Evolutionary conservation across 2,113 vertebrate species (phyloP).

Genomic region (Donacobius atricapilla): DNA sequence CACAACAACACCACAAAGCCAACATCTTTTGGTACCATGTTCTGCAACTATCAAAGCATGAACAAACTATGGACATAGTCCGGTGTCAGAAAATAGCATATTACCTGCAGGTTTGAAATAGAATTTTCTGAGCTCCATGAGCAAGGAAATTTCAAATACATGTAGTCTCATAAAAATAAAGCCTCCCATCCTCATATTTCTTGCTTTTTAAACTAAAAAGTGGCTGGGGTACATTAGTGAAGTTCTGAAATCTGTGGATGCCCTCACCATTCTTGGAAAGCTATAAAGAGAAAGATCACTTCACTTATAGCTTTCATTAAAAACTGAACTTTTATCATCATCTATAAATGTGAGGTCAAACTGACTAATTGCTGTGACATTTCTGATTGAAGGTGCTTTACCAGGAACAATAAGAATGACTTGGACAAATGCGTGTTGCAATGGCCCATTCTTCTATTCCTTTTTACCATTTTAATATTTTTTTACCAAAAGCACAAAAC

Average conservation of each 20-base stretch:
- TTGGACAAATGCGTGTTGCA: background rate
- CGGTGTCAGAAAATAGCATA: background rate
- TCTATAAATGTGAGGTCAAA: background rate
- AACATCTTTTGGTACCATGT: background rate
- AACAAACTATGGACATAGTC: background rate
- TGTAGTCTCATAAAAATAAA: background rate
- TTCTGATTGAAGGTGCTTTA: background rate
- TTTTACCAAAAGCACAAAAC: background rate
- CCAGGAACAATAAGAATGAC: background rate
- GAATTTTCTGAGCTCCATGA: background rate
- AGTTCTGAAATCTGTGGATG: slow-evolving; percentile 6
- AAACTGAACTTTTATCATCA: background rate
- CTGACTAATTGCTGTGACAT: background rate
- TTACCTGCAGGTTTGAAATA: background rate
- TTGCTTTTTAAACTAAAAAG: slow-evolving; percentile 33
- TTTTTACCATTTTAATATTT: background rate
- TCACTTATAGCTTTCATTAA: background rate
- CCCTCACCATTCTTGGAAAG: slow-evolving; percentile 40
- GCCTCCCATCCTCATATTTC: background rate
- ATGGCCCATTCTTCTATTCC: background rate
- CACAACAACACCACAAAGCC: background rate
- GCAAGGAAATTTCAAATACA: background rate
- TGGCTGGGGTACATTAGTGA: background rate
- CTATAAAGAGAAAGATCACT: background rate
- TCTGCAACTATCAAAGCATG: background rate